Base-by-base conservation (phyloP, 2,888 invertebrate genomes). In the Drosophila kokeensis region DNA sequence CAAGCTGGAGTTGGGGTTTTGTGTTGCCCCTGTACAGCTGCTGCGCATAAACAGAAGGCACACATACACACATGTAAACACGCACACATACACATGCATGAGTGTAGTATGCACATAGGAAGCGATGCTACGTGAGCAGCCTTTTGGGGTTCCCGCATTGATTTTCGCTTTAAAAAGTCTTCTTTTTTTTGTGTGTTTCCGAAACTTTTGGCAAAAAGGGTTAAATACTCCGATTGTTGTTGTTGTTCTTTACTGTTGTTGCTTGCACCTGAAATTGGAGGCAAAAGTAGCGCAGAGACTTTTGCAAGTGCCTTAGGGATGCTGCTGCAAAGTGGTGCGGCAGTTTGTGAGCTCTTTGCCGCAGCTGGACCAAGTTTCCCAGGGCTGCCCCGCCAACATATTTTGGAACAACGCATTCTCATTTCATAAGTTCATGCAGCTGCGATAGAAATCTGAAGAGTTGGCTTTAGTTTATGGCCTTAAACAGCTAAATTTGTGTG, bases 21-120 rank as follows among this genome's bases (percentile, higher is more conserved):
- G 49, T 66, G 71, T 63, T 76, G 79, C 83, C 72, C 66, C 71
- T 79, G 79, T 81, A 89, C 90, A 90, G 82, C 90, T 91, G 90
- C 91, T 91, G 74, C 87, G 77, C 82, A 82, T 83, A 87, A 82
- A 79, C 75, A 85, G 71, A 61, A 67, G 49, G n/a, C 72, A 49
- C 64, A 64, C 62, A 79, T 70, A 73, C 61, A 78, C 57, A 74
- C 59, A 68, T 24, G 38, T 50, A 40, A 21, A 40, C 45, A 59
- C 66, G 32, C 65, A 65, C 64, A 75, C 70, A 74, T 58, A 78
- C 57, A 76, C 62, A 68, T 61, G 40, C 52, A 34, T 59, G 21
- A 42, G 38, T 64, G 40, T 60, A 1, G 40, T 30, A 45, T 58
- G 55, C 63, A 67, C 65, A 65, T 80, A 82, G 87, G 87, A 83